These are phyloP conservation scores for Calephelis nemesis DNA, from an alignment of 1,140 invertebrate genomes.

Conservation along the genomic window DNA sequence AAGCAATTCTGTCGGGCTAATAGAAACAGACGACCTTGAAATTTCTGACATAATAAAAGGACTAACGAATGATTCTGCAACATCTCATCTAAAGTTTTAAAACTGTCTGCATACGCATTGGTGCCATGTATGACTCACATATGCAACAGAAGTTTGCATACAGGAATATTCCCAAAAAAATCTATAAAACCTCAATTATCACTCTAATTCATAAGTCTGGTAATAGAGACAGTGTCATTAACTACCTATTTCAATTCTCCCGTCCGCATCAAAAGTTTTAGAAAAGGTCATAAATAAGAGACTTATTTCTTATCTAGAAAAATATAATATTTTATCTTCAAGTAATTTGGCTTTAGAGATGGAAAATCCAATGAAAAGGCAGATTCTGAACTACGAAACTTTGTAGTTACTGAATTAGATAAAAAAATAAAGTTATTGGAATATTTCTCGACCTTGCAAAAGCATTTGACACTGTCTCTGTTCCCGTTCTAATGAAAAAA, in stretches of 20 bases:
- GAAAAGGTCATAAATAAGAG: too few relatives aligned
- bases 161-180: conserved; percentile 19
- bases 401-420: conserved; percentile 1
- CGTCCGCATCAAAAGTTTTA: conserved; percentile 16
- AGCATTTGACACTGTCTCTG: too few relatives aligned
- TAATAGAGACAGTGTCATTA: conserved; percentile 6
- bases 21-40: too few relatives aligned
- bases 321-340: conserved; percentile 13
- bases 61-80: conserved; percentile 8
- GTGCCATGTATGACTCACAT: conserved; percentile 6
- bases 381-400: conserved; percentile 1
- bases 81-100: conserved; percentile 4
- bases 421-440: conserved; percentile 11
- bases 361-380: conserved; percentile 11
- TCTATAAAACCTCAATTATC: conserved; percentile 16
- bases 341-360: conserved; percentile 16
- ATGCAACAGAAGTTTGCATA: not conserved
- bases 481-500: too few relatives aligned
- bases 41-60: not conserved
- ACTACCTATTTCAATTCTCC: conserved; percentile 18
- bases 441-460: conserved; percentile 16
- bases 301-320: conserved; percentile 8
- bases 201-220: conserved; percentile 17
- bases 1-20: conserved; percentile 2
- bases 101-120: not conserved